Evolutionary conservation across 2,113 vertebrate species (phyloP), one percentile per base, ranked within the genome.

Genomic region (Scalopus aquaticus): DNA sequence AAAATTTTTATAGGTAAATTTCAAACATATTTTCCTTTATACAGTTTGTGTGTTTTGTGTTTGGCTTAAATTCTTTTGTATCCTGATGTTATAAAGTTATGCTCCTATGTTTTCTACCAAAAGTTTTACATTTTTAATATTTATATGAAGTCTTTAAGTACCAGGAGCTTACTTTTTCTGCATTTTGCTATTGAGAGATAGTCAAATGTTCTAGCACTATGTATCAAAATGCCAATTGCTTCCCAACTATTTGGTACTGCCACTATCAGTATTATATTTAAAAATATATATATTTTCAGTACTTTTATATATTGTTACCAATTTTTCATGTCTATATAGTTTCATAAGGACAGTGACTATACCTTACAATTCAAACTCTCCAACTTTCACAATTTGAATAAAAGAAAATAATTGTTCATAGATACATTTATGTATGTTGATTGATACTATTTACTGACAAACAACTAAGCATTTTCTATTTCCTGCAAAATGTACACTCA

Each of bases 1-100:
- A 37, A n/a, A 76, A 62, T 90, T 56, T 73, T 77, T 85, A 89
- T 91, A 96, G 44, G 84, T 65, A 92, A n/a, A 84, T 84, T 82
- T 95, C 9, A 77, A 88, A 78, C 22, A 88, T 56, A 20, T 82
- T 79, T 91, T 56, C 62, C n/a, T n/a, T n/a, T n/a, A n/a, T n/a
- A n/a, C n/a, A n/a, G n/a, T 54, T 89, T 79, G 39, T 91, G n/a
- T 0, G 1, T 2, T 65, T 96, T 81, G 35, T 60, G 9, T 74
- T 54, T 78, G 72, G 9, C 79, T 87, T 92, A 51, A 88, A 85
- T 67, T 84, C 24, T 86, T 81, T 20, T 56, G 5, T 60, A 64
- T 65, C 22, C 28, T 74, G 17, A 72, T 80, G 5, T 65, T 49
- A 64, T n/a, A 88, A 91, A 91, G 20, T 69, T 80, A 93, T 69